Evolutionary conservation across 2,888 invertebrate genomes (phyloP), one percentile per base, ranked within the genome.

Genomic region (Drosophila tripunctata): DNA sequence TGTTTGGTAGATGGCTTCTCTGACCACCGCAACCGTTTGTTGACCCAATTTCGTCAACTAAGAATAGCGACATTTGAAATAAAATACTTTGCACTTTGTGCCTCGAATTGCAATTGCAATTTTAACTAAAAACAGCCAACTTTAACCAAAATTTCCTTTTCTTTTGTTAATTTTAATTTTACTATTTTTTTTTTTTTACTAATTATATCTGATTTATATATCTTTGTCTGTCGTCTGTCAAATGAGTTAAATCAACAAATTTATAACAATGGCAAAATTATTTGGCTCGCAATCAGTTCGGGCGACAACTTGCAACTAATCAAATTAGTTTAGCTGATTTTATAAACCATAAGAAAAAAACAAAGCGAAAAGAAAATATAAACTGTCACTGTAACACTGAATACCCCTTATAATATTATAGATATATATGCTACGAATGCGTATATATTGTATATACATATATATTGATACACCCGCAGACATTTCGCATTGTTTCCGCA

Each of bases 31-130:
- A 76, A n/a, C 63, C 78, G 74, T 68, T 68, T 80, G 66, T 67
- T 87, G 87, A 80, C 80, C 80, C 78, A 84, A 78, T 78, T 81
- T 67, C 41, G 5, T 17, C 8, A 52, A 56, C 87, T 81, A 81
- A 74, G 62, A 81, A 87, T 84, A 87, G 87, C 66, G 31, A 60
- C 66, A 44, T 36, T 66, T 56, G 38, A 57, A 33, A 36, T 61
- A n/a, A 35, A n/a, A 50, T 19, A 27, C 27, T 38, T 38, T 55
- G 22, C 52, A 41, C 21, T 52, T 33, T 54, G 17, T 72, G 65
- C 57, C 44, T 55, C 56, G 35, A 44, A 66, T 75, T 74, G 64
- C 83, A 64, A 35, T 38, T 50, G 30, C 24, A 36, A 3, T 36
- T 54, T 15, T n/a, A 55, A 48, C 8, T 21, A 12, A 22, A 15